Conservation (phyloP, 1,140 invertebrate genomes). For the Akabosia matsudoensis region DNA sequence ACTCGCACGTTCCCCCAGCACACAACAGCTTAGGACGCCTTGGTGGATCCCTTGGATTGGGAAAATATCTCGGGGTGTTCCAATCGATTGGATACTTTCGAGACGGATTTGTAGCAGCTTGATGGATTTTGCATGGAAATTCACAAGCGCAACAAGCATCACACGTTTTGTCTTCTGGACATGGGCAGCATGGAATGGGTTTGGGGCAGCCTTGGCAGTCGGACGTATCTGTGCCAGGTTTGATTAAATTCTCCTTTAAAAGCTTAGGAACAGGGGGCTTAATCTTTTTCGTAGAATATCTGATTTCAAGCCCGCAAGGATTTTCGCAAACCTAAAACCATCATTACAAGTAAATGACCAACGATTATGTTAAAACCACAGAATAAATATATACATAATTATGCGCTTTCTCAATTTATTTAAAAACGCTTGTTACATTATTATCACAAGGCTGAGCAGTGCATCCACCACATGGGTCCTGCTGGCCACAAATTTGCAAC, state of each 20-base stretch:
- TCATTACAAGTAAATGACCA: too few relatives aligned
- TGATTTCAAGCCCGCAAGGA: constrained; percentile 36
- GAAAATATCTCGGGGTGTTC: constrained; percentile 39
- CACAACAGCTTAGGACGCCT: constrained; percentile 39
- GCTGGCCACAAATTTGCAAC: constrained; percentile 30
- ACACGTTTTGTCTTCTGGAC: constrained; percentile 35
- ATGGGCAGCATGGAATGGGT: constrained; percentile 43
- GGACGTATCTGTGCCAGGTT: constrained; percentile 43
- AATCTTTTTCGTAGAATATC: constrained; percentile 6
- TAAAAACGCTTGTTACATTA: neutral
- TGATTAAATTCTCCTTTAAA: constrained; percentile 36
- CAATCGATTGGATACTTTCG: constrained; percentile 39
- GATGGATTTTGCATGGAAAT: constrained; percentile 43
- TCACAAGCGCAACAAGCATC: constrained; percentile 45
- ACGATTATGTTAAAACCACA: too few relatives aligned
- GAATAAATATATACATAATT: neutral
- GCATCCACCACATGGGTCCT: constrained; percentile 31
- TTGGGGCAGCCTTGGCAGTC: constrained; percentile 37
- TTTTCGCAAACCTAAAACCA: constrained; percentile 23
- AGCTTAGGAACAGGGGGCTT: constrained; percentile 25
- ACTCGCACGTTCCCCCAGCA: constrained; percentile 42
- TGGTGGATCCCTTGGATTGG: constrained; percentile 38
- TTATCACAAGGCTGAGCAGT: constrained; percentile 24
- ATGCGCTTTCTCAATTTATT: neutral
- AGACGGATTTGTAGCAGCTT: constrained; percentile 40